Percentiles rank a stretch among this genome's conserved stretches.
phyloP scores from a whole-genome alignment of 2,888 invertebrate species.

The Boloria selene region DNA sequence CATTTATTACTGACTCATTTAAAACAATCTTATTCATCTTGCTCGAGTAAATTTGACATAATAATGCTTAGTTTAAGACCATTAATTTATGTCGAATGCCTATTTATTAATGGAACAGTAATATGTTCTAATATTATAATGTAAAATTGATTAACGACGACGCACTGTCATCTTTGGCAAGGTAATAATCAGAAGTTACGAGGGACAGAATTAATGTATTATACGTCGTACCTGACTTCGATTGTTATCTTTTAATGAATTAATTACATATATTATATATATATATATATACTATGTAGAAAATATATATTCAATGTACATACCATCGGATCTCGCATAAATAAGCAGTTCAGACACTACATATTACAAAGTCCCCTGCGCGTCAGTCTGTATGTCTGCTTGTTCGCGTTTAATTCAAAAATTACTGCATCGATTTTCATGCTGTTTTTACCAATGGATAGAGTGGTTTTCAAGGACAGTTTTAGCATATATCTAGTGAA shows the following conservation, averaged over 20 bases:
- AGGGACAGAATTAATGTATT: constrained; percentile 15
- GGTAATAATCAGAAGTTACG: constrained; percentile 23
- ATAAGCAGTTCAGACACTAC: no score
- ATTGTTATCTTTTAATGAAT: constrained; percentile 6
- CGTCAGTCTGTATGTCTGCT: no score
- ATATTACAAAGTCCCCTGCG: no score
- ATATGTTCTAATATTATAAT: constrained; percentile 16
- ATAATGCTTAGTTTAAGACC: constrained; percentile 1
- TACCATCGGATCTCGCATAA: no score
- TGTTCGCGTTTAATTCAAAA: no score
- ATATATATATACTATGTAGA: not conserved
- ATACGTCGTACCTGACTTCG: constrained; percentile 2
- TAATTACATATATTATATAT: not conserved
- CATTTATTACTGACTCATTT: not conserved
- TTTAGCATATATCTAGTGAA: no score
- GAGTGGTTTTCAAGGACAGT: no score
- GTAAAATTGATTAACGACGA: constrained; percentile 23
- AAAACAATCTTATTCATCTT: constrained; percentile 5
- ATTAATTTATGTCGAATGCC: constrained; percentile 12
- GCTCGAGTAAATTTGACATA: constrained; percentile 13
- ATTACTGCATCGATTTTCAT: no score
- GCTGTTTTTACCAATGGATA: no score
- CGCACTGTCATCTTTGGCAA: constrained; percentile 13
- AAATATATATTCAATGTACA: no score
- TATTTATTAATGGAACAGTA: constrained; percentile 13